Evolutionary conservation across 2,888 invertebrate species (phyloP), one percentile per base, ranked within the genome.

Genomic region (Cordilura impudica): DNA sequence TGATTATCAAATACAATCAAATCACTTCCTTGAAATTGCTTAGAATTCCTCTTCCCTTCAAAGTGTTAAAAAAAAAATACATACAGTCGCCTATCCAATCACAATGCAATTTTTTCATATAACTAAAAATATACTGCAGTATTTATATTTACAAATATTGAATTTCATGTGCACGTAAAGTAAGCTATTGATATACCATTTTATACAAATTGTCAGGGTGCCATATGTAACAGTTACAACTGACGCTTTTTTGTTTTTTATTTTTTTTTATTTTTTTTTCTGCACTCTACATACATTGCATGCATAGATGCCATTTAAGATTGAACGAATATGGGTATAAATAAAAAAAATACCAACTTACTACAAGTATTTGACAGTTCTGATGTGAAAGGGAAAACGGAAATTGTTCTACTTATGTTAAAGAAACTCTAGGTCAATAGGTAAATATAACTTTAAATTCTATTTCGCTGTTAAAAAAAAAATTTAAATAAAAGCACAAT

Each of bases 281-380:
- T 47, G 54, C 39, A 47, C 58, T 43, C 35, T 16, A 29, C 80
- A 82, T 83, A 84, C 82, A 83, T 87, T 86, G 87, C 87, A 87
- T 87, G 87, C 83, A 83, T 82, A 78, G 78, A 81, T 83, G 83
- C 86, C 85, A 86, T 87, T 87, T 84, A 7, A 69, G 58, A 73
- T 49, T 82, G 83, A 71, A 56, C 81, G 58, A 7, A n/a, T n/a
- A n/a, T n/a, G 35, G 54, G 8, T 21, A 56, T 14, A 54, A 51
- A 23, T 39, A 51, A 47, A 49, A 35, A 45, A n/a, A 16, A 56
- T 2, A 51, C 56, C 31, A 74, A 53, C 14, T 54, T 26, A 19
- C 54, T 61, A 19, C 58, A 74, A 74, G 47, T 71, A 67, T 71
- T 71, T 75, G 71, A 75, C 75, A 79, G 66, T 79, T 71, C 45